phyloP scores from a whole-genome alignment of 2,888 invertebrate genomes.

The Eustalomyia histrio region DNA sequence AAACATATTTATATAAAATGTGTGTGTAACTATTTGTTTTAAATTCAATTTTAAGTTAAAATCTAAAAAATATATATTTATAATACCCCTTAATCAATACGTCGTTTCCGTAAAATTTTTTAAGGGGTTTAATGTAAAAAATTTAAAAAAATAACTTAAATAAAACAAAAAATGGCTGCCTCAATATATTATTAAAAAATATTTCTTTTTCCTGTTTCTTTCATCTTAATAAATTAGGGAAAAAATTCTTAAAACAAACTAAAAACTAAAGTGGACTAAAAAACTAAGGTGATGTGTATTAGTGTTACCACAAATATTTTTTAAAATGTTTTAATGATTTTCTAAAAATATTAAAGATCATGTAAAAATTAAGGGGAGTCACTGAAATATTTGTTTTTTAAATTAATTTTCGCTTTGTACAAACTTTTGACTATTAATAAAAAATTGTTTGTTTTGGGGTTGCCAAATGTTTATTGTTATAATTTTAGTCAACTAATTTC shows the following conservation, averaged over 20 bases:
- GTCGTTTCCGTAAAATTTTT: too few relatives aligned
- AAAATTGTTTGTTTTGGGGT: too few relatives aligned
- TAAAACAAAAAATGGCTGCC: slow-evolving; percentile 56
- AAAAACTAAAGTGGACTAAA: slow-evolving; percentile 14
- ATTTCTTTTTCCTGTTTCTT: background rate
- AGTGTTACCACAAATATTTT: slow-evolving; percentile 9
- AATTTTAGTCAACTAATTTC: too few relatives aligned
- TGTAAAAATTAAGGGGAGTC: too few relatives aligned
- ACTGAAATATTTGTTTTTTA: too few relatives aligned
- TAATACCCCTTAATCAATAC: too few relatives aligned
- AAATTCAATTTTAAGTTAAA: background rate
- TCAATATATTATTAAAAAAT: slow-evolving; percentile 24
- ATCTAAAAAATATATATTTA: slow-evolving; percentile 7
- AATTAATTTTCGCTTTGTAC: too few relatives aligned
- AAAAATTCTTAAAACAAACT: slow-evolving; percentile 7
- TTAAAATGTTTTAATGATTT: background rate
- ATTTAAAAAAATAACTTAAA: slow-evolving; percentile 34
- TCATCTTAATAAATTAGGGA: background rate
- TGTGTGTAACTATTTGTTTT: slow-evolving; percentile 1
- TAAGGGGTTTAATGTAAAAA: background rate
- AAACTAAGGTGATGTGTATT: slow-evolving; percentile 33
- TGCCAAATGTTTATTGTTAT: too few relatives aligned
- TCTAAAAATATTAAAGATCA: too few relatives aligned
- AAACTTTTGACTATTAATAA: too few relatives aligned
- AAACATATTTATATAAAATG: background rate